Evolutionary conservation across 2,888 invertebrate species (phyloP).

Genomic region (Drosophila fungiperda): DNA sequence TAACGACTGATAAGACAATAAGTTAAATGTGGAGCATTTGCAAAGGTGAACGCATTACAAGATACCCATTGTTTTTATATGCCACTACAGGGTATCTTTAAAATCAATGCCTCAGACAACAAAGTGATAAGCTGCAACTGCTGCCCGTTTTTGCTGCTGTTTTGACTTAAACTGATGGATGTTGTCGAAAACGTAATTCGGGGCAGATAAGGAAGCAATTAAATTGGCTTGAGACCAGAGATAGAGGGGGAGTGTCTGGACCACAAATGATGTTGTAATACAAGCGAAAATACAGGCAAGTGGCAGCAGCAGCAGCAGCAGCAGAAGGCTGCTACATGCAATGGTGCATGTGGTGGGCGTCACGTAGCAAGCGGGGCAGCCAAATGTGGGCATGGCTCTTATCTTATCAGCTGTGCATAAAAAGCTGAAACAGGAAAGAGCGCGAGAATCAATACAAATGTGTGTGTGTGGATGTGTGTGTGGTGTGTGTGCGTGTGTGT

Average conservation of each 20-base stretch:
- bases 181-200: constrained; percentile 36
- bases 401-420: constrained; percentile 68
- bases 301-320: background rate
- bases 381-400: constrained; percentile 49
- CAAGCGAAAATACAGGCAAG: background rate
- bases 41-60: background rate
- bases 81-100: background rate
- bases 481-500: constrained; percentile 21
- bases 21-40: background rate
- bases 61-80: background rate
- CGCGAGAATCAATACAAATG: constrained; percentile 42
- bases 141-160: constrained; percentile 5
- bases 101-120: constrained; percentile 21
- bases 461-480: background rate
- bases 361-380: constrained; percentile 56
- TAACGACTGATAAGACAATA: constrained; percentile 33
- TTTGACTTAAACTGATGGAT: constrained; percentile 15
- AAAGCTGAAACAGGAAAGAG: constrained; percentile 41
- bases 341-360: constrained; percentile 54
- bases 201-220: constrained; percentile 31
- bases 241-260: background rate
- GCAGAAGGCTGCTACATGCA: constrained; percentile 35
- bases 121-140: constrained; percentile 16
- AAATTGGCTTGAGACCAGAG: background rate
- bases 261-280: background rate